These are phyloP conservation scores for Paramisgurnus dabryanus DNA, from an alignment of 2,113 vertebrate genomes.

Conservation along the genomic window DNA sequence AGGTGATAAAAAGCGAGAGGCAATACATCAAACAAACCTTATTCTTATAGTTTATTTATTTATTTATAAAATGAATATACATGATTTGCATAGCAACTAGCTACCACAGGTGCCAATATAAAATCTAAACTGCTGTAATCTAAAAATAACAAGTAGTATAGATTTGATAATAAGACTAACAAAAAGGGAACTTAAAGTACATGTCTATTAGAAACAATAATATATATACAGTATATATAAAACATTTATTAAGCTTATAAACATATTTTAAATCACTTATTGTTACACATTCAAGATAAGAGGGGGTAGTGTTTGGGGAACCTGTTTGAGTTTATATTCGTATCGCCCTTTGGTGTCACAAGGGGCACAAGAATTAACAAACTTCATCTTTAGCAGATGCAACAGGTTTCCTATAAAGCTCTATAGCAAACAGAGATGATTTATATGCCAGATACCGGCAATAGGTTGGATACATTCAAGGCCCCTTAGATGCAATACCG, in stretches of 20 bases:
- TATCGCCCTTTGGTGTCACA: no score
- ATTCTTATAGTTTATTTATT: background rate
- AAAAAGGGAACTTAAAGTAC: background rate
- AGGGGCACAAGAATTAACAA: no score
- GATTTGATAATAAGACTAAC: background rate
- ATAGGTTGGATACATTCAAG: background rate
- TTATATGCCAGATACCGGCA: slow-evolving; percentile 20
- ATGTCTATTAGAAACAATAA: no score
- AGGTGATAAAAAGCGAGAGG: no score
- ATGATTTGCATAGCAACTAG: background rate
- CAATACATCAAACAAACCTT: no score
- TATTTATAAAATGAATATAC: background rate
- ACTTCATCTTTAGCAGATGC: background rate
- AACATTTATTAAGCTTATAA: no score
- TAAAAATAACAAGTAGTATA: background rate
- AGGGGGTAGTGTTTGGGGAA: no score
- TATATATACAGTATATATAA: no score
- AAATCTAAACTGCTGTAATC: background rate
- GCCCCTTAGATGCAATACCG: background rate
- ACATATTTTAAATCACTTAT: no score
- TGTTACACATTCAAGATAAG: no score
- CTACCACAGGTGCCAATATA: slow-evolving; percentile 19
- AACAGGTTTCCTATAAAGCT: background rate
- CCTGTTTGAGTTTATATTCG: no score
- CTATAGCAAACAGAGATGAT: background rate